Conservation (phyloP, 2,888 invertebrate species). For the Pyrrhosoma nymphula region DNA sequence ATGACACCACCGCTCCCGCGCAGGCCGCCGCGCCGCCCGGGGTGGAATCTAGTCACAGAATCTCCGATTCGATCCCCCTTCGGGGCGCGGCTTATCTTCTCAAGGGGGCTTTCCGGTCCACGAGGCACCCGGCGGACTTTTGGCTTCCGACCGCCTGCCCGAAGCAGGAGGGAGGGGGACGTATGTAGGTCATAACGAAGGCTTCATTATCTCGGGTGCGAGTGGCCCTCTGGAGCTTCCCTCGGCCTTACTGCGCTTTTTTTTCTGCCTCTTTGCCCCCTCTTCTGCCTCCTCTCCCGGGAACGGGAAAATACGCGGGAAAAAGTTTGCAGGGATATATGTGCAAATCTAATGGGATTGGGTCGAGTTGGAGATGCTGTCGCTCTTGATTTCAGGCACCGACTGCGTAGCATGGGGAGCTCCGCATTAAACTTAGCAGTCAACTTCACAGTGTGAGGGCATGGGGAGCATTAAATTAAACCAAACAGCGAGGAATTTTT, state of each 20-base stretch:
- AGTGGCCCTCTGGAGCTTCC: neutral
- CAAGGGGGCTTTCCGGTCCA: neutral
- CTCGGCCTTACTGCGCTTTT: neutral
- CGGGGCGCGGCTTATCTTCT: neutral
- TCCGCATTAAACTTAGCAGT: neutral
- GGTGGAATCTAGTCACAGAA: neutral
- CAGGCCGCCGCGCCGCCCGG: neutral
- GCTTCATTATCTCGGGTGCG: slow-evolving; percentile 9
- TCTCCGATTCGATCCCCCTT: neutral
- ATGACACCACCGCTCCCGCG: neutral
- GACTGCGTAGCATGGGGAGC: neutral
- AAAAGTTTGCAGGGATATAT: neutral
- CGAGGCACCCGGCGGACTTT: neutral
- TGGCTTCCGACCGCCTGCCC: neutral
- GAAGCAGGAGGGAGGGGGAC: neutral
- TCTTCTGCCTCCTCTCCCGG: neutral
- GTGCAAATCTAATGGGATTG: neutral
- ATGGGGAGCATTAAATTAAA: too few species aligned
- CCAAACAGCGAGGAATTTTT: too few species aligned
- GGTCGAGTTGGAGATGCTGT: neutral
- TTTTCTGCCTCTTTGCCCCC: neutral
- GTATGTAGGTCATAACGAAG: slow-evolving; percentile 9
- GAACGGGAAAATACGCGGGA: neutral
- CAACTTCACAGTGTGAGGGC: neutral
- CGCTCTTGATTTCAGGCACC: neutral